Evolutionary conservation across 23 tunicate genomes (phyloP).

Genomic region (Phallusia fumigata): DNA sequence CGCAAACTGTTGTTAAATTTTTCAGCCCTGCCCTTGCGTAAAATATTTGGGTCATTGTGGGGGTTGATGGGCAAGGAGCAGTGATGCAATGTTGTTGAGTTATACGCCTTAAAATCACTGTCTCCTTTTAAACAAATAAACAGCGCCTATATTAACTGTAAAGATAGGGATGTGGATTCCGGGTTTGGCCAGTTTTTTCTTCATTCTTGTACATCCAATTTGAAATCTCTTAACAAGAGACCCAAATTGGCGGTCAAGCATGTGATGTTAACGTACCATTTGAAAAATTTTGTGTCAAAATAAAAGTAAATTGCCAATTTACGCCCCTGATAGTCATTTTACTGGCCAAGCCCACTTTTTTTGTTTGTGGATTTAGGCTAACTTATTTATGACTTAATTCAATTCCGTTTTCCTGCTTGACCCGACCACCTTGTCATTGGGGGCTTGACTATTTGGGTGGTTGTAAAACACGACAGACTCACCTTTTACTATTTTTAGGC

Average conservation of each 20-base stretch:
- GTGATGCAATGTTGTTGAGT: not conserved
- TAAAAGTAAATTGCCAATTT: no score
- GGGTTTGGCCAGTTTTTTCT: not conserved
- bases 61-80: not conserved
- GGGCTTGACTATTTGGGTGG: not conserved
- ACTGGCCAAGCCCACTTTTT: not conserved
- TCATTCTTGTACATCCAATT: not conserved
- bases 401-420: not conserved
- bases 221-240: no score
- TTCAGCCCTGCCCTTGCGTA: not conserved
- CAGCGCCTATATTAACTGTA: conserved; percentile 1
- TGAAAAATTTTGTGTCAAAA: not conserved
- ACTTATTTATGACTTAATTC: not conserved
- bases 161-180: not conserved
- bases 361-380: not conserved
- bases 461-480: conserved; percentile 5
- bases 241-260: not conserved
- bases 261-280: not conserved
- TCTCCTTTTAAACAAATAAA: not conserved
- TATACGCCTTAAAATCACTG: not conserved
- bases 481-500: not conserved
- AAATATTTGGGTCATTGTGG: not conserved
- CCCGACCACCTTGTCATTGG: not conserved
- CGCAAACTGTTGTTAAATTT: not conserved
- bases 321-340: not conserved